Evolutionary conservation across 1,140 invertebrate species (phyloP).

Genomic region (Drosophila pseudoobscura): DNA sequence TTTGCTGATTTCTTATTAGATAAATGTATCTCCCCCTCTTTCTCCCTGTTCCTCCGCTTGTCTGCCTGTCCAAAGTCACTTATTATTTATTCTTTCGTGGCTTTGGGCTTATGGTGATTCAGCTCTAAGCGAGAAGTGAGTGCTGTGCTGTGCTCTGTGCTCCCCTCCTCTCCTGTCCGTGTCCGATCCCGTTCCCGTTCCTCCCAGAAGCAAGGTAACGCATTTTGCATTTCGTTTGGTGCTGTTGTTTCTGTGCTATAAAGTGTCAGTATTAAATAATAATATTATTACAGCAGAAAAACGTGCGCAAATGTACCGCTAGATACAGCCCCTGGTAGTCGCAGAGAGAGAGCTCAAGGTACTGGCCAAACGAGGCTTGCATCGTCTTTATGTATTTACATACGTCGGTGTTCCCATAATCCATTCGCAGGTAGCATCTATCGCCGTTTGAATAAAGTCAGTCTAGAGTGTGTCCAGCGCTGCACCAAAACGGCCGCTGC

Average conservation of each 20-base stretch:
- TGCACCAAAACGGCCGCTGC: too few relatives aligned
- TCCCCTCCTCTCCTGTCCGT: background rate
- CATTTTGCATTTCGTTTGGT: conserved; percentile 38
- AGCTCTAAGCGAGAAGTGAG: conserved; percentile 67
- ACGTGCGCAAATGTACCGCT: conserved; percentile 53
- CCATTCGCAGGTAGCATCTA: too few relatives aligned
- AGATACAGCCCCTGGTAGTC: conserved; percentile 8
- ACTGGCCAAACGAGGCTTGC: background rate
- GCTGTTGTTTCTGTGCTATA: conserved; percentile 40
- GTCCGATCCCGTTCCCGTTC: background rate
- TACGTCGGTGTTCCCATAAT: too few relatives aligned
- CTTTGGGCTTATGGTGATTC: conserved; percentile 60
- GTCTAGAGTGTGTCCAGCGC: too few relatives aligned
- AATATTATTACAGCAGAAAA: conserved; percentile 50
- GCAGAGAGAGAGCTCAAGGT: conserved; percentile 8
- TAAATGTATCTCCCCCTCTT: conserved; percentile 40
- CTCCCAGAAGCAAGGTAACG: conserved; percentile 21
- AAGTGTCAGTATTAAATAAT: conserved; percentile 64
- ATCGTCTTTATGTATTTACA: too few relatives aligned
- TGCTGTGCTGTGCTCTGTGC: conserved; percentile 40
- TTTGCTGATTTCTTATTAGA: conserved; percentile 72
- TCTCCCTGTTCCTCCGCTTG: conserved; percentile 29
- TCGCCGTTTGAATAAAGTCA: too few relatives aligned
- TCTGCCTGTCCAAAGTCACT: conserved; percentile 26
- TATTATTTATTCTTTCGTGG: conserved; percentile 67